Evolutionary conservation across 2,113 vertebrate genomes (phyloP).

Genomic region (Amblyopsis rosae): DNA sequence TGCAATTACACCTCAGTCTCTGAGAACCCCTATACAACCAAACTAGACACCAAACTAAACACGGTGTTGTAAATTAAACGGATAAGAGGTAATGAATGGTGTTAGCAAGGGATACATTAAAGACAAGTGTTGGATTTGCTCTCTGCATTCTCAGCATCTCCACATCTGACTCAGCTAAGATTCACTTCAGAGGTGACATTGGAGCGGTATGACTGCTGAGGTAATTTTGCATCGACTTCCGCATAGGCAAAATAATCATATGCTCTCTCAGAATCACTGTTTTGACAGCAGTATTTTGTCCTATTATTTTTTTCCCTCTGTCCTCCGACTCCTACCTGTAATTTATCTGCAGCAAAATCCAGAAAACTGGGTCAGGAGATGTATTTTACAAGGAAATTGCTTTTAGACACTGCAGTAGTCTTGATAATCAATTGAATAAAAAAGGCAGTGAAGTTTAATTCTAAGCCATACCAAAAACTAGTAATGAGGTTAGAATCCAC

Average conservation of each 20-base stretch:
- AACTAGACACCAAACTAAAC: constrained; percentile 7
- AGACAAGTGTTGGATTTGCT: constrained; percentile 48
- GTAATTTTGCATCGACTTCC: constrained; percentile 55
- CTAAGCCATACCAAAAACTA: constrained; percentile 25
- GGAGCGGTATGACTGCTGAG: constrained; percentile 38
- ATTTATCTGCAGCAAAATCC: constrained; percentile 56
- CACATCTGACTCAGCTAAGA: constrained; percentile 69
- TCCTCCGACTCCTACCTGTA: constrained; percentile 17
- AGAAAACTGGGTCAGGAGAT: constrained; percentile 65
- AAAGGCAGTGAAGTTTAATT: constrained; percentile 24
- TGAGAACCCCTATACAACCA: neutral
- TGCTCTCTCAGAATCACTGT: constrained; percentile 40
- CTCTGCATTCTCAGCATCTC: constrained; percentile 69
- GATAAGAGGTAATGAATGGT: constrained; percentile 14
- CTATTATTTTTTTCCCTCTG: constrained; percentile 10
- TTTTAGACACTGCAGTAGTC: constrained; percentile 33
- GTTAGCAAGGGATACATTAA: constrained; percentile 16
- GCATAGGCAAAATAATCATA: constrained; percentile 35
- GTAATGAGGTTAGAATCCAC: neutral
- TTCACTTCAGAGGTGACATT: constrained; percentile 67
- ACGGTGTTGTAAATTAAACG: constrained; percentile 22
- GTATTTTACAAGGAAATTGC: constrained; percentile 51
- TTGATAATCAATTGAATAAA: constrained; percentile 25
- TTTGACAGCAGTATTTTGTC: constrained; percentile 31
- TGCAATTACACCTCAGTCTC: too few relatives aligned